phyloP scores from a whole-genome alignment of 2,888 invertebrate genomes.

The Leptopilina syphax region DNA sequence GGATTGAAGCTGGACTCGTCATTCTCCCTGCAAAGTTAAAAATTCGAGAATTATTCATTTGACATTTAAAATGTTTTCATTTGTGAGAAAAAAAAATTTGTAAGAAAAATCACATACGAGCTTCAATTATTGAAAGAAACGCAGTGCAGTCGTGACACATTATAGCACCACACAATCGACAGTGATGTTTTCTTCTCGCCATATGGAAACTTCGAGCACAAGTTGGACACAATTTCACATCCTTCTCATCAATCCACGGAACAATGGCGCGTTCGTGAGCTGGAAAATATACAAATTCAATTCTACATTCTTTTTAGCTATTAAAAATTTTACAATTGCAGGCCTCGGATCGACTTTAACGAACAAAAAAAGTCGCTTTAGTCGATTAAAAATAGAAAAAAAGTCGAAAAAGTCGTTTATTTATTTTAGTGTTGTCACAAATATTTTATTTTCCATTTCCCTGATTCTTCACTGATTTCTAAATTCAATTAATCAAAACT shows the following conservation, averaged over 20 bases:
- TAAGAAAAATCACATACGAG: slow-evolving; percentile 80
- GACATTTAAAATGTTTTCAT: not conserved
- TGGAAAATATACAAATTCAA: slow-evolving; percentile 63
- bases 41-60: slow-evolving; percentile 9
- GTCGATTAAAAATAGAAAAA: too few species aligned
- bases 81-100: not conserved
- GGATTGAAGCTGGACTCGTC: slow-evolving; percentile 78
- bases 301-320: too few species aligned
- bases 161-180: slow-evolving; percentile 94
- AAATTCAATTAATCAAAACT: too few species aligned
- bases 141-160: slow-evolving; percentile 95
- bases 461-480: too few species aligned
- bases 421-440: too few species aligned
- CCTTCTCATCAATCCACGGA: slow-evolving; percentile 95
- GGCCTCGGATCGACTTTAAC: too few species aligned
- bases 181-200: slow-evolving; percentile 95
- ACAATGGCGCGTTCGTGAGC: slow-evolving; percentile 85
- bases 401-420: too few species aligned
- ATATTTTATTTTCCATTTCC: too few species aligned
- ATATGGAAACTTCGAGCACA: slow-evolving; percentile 94
- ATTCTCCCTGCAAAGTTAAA: slow-evolving; percentile 78
- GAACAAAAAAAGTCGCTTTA: too few species aligned
- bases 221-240: slow-evolving; percentile 92
- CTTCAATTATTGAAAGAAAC: slow-evolving; percentile 88
- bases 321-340: too few species aligned